Conservation (phyloP, 2,797 vertebrate genomes). For the Mus spretus region DNA sequence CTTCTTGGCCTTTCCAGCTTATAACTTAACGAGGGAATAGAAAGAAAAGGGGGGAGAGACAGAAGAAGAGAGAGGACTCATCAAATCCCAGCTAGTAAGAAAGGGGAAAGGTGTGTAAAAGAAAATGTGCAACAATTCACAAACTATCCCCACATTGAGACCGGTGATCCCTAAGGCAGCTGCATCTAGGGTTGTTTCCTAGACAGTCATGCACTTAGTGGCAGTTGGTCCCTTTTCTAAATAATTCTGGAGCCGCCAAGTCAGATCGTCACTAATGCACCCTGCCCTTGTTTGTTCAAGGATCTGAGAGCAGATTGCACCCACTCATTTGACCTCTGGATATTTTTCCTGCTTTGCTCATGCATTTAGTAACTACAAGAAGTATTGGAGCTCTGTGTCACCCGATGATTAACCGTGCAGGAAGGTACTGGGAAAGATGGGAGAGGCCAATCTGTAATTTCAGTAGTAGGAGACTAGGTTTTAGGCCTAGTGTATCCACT, state of each 20-base stretch:
- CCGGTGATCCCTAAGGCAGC: not conserved
- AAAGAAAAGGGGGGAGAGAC: too few species aligned
- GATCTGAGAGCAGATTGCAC: conserved; percentile 35
- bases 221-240: conserved; percentile 43
- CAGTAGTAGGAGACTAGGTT: not conserved
- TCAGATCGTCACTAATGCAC: not conserved
- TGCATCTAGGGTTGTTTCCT: conserved; percentile 45
- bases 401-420: not conserved
- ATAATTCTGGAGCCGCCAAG: conserved; percentile 33
- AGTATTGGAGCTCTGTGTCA: conserved; percentile 28
- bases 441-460: conserved; percentile 35
- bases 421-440: not conserved
- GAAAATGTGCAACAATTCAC: not conserved
- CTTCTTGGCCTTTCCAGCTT: not conserved
- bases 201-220: not conserved
- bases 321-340: conserved; percentile 16
- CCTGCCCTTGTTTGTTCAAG: conserved; percentile 64
- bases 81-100: not conserved
- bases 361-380: conserved; percentile 48
- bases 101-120: not conserved
- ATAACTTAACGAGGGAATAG: not conserved
- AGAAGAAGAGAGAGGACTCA: not conserved
- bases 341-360: conserved; percentile 59
- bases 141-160: not conserved
- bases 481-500: not conserved